Evolutionary conservation across 2,797 vertebrate species (phyloP).

Genomic region (Acipenser ruthenus): DNA sequence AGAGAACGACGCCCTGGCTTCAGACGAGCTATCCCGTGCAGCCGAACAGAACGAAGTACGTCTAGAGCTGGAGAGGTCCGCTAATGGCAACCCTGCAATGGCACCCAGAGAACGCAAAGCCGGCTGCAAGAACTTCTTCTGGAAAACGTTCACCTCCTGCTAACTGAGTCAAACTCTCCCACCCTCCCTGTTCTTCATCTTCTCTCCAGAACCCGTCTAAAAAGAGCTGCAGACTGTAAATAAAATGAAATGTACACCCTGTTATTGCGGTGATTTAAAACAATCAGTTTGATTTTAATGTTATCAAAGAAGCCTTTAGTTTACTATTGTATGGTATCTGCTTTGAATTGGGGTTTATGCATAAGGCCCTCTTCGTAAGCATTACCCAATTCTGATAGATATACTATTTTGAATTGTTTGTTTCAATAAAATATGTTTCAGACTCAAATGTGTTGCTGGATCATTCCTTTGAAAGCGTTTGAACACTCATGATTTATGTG

Average conservation of each 20-base stretch:
- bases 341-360: conserved; percentile 50
- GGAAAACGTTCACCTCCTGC: conserved; percentile 98
- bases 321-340: conserved; percentile 54
- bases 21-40: conserved; percentile 66
- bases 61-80: conserved; percentile 78
- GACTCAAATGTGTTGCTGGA: conserved; percentile 32
- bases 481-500: too few species aligned
- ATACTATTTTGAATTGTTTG: conserved; percentile 71
- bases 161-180: conserved; percentile 45
- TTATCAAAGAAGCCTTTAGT: conserved; percentile 23
- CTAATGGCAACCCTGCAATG: conserved; percentile 63
- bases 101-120: conserved; percentile 92
- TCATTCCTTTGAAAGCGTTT: background rate
- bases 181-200: background rate
- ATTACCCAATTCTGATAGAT: conserved; percentile 38
- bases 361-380: conserved; percentile 28
- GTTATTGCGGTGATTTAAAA: conserved; percentile 45
- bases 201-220: conserved; percentile 15
- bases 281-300: conserved; percentile 16
- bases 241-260: conserved; percentile 46
- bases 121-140: conserved; percentile 98
- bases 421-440: conserved; percentile 80
- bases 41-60: conserved; percentile 73
- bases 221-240: conserved; percentile 63
- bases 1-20: conserved; percentile 85